Percentiles rank a stretch among this genome's conserved stretches.
These are phyloP conservation scores for Matsumurasca onukii DNA, from an alignment of 1,140 invertebrate genomes.

Conservation along the genomic window DNA sequence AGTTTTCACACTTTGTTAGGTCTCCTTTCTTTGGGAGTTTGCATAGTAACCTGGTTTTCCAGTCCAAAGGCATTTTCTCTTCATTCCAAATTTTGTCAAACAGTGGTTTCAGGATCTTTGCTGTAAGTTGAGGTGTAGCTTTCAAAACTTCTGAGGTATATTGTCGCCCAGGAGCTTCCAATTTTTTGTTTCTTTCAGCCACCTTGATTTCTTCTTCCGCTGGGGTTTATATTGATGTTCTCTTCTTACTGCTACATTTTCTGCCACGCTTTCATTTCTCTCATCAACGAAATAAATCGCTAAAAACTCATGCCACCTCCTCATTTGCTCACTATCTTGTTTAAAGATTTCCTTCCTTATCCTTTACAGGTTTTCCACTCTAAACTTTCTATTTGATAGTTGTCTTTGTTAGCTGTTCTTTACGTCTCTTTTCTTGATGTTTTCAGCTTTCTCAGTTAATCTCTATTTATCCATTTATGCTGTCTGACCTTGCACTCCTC, in stretches of 20 bases:
- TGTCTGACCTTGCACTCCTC: constrained; percentile 17
- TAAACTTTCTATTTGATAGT: constrained; percentile 19
- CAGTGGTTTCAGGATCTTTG: constrained; percentile 3
- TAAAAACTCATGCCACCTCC: constrained; percentile 23
- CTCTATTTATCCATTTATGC: constrained; percentile 17
- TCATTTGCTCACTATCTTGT: constrained; percentile 11
- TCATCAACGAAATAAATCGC: constrained; percentile 3
- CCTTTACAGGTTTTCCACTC: too few relatives aligned
- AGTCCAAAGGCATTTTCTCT: constrained; percentile 25
- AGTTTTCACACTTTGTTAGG: constrained; percentile 29
- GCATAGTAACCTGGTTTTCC: constrained; percentile 8
- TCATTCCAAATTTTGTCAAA: background rate
- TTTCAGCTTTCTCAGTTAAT: constrained; percentile 11
- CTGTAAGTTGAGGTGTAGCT: constrained; percentile 1
- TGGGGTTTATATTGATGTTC: too few relatives aligned
- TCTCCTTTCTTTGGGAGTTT: constrained; percentile 32
- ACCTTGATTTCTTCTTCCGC: background rate
- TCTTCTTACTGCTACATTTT: too few relatives aligned
- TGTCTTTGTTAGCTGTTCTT: constrained; percentile 24
- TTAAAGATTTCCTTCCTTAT: background rate
- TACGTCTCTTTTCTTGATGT: constrained; percentile 19
- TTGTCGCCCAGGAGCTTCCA: constrained; percentile 24
- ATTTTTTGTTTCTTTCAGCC: constrained; percentile 12
- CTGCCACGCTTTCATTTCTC: too few relatives aligned
- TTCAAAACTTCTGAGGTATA: background rate